These are phyloP conservation scores for Chaetodon auriga DNA, from an alignment of 2,113 vertebrate species.

Conservation along the genomic window DNA sequence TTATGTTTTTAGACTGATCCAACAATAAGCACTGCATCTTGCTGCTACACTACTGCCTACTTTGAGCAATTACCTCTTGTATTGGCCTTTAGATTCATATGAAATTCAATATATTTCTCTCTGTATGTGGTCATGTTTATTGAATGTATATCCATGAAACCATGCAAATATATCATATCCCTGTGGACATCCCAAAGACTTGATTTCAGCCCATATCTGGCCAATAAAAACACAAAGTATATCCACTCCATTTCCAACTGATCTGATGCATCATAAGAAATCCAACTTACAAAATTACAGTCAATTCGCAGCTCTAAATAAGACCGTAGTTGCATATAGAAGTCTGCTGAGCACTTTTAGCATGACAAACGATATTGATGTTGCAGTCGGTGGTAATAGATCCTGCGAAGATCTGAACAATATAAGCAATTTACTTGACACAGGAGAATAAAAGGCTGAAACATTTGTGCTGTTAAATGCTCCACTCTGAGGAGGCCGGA, in stretches of 20 bases:
- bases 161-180: not conserved
- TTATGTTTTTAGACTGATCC: not conserved
- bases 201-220: not conserved
- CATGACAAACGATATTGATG: slow-evolving; percentile 12
- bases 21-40: not conserved
- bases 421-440: not conserved
- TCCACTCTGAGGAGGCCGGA: not conserved
- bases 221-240: not conserved
- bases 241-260: not conserved
- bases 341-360: not conserved
- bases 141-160: not conserved
- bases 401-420: slow-evolving; percentile 11
- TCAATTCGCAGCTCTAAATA: not conserved
- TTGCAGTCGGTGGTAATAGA: not conserved
- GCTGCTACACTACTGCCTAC: not conserved
- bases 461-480: not conserved
- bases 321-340: not conserved
- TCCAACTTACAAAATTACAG: not conserved
- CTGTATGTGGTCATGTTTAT: not conserved
- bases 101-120: not conserved
- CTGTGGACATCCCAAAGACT: not conserved
- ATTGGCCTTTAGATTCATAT: slow-evolving; percentile 6
- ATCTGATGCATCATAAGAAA: not conserved
- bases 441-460: slow-evolving; percentile 12
- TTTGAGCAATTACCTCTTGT: not conserved